Evolutionary conservation across 2,113 vertebrate genomes (phyloP).

Genomic region (Nematolebias whitei): DNA sequence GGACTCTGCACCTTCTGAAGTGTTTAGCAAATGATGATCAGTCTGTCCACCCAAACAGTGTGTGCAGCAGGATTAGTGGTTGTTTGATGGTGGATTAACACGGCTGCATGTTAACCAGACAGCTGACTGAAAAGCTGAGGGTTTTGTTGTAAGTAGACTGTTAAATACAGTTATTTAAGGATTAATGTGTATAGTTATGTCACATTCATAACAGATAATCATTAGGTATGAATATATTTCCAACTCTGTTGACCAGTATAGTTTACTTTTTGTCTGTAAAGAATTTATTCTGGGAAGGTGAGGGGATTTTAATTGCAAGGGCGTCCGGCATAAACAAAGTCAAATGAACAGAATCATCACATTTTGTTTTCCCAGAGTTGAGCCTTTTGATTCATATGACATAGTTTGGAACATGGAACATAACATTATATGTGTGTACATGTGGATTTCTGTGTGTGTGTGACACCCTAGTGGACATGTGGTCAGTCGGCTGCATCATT

Average conservation of each 20-base stretch:
- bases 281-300: constrained; percentile 1
- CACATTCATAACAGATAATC: background rate
- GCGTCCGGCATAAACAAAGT: no score
- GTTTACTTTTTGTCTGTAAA: background rate
- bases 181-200: background rate
- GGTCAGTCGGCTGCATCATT: constrained; percentile 99
- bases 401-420: background rate
- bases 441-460: constrained; percentile 62
- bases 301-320: background rate
- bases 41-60: constrained; percentile 3
- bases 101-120: constrained; percentile 9
- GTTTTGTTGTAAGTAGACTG: background rate
- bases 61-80: constrained; percentile 4
- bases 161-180: background rate
- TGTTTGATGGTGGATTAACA: constrained; percentile 15
- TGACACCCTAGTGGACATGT: constrained; percentile 96
- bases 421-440: constrained; percentile 23
- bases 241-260: no score
- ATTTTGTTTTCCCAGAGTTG: no score
- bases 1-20: constrained; percentile 12
- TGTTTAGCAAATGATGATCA: constrained; percentile 27
- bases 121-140: background rate
- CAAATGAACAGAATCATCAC: no score
- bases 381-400: background rate
- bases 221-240: background rate